Conservation (phyloP, 1,140 invertebrate genomes). For the Whitmania pigra region DNA sequence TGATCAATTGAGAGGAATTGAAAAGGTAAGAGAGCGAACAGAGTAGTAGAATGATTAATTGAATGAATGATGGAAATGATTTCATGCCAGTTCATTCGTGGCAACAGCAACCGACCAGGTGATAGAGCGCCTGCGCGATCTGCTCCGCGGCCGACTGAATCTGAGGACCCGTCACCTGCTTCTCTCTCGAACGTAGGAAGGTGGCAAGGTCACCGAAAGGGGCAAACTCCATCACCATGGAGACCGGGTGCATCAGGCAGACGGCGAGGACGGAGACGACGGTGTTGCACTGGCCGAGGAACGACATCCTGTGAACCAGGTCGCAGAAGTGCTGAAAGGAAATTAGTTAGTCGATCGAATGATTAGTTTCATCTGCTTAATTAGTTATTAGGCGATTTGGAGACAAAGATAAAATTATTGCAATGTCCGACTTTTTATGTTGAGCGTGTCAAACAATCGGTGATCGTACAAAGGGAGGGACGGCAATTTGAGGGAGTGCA, state of each 20-base stretch:
- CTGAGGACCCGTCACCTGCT: slow-evolving; percentile 2
- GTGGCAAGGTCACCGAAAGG: slow-evolving; percentile 10
- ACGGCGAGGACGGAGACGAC: slow-evolving; percentile 17
- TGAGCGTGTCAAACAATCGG: no score
- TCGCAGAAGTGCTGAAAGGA: neutral
- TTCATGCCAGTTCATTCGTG: neutral
- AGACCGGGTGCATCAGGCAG: slow-evolving; percentile 14
- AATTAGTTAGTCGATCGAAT: neutral
- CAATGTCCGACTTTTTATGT: no score
- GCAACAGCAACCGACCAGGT: slow-evolving; percentile 1
- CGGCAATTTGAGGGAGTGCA: no score
- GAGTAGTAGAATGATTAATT: neutral
- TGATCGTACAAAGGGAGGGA: no score
- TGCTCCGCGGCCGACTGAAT: slow-evolving; percentile 14
- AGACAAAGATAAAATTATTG: no score
- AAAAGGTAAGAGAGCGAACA: neutral
- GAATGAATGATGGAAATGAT: neutral
- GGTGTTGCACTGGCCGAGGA: slow-evolving; percentile 11
- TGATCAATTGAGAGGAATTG: no score
- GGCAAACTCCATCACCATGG: slow-evolving; percentile 15
- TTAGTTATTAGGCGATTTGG: no score
- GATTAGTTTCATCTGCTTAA: no score
- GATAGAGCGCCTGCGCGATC: slow-evolving; percentile 14
- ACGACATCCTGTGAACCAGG: neutral
- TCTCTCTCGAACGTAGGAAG: slow-evolving; percentile 7